Percentiles rank a stretch among this genome's conserved stretches.
Evolutionary conservation across 2,888 invertebrate species (phyloP).

Genomic region (Lamellibrachia satsuma): DNA sequence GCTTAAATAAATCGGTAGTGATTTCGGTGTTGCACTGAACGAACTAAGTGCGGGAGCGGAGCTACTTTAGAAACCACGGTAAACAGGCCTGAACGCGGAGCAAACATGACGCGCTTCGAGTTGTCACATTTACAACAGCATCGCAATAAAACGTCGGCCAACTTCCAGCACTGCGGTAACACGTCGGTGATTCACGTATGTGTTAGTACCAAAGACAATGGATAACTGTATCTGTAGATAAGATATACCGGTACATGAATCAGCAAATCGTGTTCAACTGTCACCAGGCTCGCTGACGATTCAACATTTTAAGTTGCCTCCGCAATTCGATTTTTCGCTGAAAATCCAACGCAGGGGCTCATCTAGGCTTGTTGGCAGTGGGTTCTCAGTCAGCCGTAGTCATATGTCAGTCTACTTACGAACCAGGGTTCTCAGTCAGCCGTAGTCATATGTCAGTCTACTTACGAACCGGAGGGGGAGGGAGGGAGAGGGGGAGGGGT

Average conservation of each 20-base stretch:
- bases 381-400: no score
- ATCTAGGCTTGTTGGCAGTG: no score
- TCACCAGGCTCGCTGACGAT: no score
- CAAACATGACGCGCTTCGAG: not conserved
- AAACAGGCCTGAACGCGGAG: not conserved
- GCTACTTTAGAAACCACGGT: not conserved
- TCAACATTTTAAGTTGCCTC: no score
- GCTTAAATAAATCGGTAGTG: not conserved
- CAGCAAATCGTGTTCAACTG: not conserved
- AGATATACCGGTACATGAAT: not conserved
- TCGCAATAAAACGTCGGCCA: not conserved
- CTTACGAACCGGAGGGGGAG: no score
- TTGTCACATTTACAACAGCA: not conserved
- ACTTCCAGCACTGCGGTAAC: slow-evolving; percentile 4
- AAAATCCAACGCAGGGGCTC: no score
- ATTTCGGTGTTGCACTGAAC: slow-evolving; percentile 10
- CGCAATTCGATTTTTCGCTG: no score
- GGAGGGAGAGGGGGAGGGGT: no score
- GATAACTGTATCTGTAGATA: not conserved
- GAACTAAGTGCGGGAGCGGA: not conserved
- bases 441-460: no score
- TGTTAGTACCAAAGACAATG: not conserved
- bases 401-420: no score
- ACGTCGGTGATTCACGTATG: not conserved
- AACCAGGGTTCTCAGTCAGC: no score